Evolutionary conservation across 2,797 vertebrate genomes (phyloP).

Genomic region (Macrochelys suwanniensis): DNA sequence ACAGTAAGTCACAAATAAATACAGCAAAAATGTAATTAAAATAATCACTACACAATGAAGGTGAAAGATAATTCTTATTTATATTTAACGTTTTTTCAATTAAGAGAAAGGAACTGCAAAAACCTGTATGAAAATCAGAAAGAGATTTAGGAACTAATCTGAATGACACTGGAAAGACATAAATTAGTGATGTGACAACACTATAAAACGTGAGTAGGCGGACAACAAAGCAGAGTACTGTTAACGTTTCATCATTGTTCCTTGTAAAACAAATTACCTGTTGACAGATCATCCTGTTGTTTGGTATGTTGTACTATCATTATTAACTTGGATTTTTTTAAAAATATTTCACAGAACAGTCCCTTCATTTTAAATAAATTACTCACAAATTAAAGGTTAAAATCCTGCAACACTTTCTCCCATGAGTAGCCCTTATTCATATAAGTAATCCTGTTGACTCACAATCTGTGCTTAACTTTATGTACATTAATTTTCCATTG

Average conservation of each 20-base stretch:
- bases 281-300: background rate
- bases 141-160: background rate
- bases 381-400: background rate
- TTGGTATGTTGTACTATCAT: background rate
- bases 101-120: background rate
- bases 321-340: background rate
- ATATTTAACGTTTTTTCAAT: background rate
- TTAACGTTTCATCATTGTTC: background rate
- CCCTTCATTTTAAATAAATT: background rate
- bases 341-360: background rate
- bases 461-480: background rate
- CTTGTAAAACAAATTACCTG: background rate
- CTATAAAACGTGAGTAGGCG: background rate
- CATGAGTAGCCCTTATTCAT: background rate
- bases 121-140: background rate
- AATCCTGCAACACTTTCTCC: background rate
- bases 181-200: background rate
- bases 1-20: background rate
- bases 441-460: background rate
- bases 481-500: background rate
- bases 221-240: constrained; percentile 2
- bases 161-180: background rate
- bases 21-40: background rate
- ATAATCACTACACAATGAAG: background rate
- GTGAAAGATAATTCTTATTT: background rate